Percentiles rank a stretch among this genome's conserved stretches.
Evolutionary conservation across 2,888 invertebrate genomes (phyloP).

Genomic region (Tiliacea citrago): DNA sequence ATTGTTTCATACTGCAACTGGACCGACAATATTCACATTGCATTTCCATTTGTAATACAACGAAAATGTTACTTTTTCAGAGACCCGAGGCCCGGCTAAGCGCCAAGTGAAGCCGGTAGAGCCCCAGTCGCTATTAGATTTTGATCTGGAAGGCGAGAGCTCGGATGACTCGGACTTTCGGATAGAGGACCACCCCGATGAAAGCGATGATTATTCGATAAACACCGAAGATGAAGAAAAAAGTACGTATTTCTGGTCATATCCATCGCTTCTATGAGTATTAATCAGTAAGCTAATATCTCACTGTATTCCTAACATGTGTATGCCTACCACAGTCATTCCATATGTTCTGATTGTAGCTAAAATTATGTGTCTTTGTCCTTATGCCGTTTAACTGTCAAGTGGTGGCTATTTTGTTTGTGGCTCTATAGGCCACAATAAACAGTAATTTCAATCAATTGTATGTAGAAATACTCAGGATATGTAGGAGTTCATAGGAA

Average conservation of each 20-base stretch:
- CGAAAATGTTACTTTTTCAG: constrained; percentile 70
- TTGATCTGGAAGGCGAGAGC: constrained; percentile 97
- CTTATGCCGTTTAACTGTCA: neutral
- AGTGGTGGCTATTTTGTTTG: neutral
- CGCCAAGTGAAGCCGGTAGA: constrained; percentile 95
- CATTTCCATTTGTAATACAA: constrained; percentile 12
- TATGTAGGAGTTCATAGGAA: neutral
- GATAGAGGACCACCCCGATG: constrained; percentile 96
- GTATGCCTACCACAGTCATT: neutral
- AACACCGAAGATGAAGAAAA: constrained; percentile 92
- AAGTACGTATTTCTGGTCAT: constrained; percentile 79
- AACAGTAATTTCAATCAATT: neutral
- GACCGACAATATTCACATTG: constrained; percentile 9
- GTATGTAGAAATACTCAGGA: neutral
- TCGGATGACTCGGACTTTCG: constrained; percentile 99
- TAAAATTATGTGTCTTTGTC: neutral
- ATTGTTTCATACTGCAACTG: neutral
- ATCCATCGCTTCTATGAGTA: neutral
- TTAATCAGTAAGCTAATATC: neutral
- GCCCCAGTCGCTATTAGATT: constrained; percentile 94
- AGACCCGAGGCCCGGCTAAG: constrained; percentile 93
- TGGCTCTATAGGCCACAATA: neutral
- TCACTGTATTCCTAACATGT: neutral
- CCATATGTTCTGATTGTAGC: neutral
- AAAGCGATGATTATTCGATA: constrained; percentile 93